Evolutionary conservation across 2,797 vertebrate species (phyloP), one percentile per base, ranked within the genome.

Genomic region (Trematomus bernacchii): DNA sequence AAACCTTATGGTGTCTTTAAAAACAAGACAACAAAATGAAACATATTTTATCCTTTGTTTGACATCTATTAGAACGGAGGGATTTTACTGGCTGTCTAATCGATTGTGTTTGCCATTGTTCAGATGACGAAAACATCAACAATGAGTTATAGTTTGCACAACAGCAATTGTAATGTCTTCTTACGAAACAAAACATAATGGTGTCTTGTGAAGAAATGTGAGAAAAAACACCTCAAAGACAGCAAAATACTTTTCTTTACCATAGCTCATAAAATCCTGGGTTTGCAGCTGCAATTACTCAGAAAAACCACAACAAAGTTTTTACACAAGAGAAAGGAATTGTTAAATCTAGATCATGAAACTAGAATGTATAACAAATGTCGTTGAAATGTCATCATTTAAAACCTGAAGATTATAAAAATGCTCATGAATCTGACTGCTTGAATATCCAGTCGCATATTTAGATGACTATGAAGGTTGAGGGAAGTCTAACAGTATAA

Each of bases 391-490:
- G 37, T 46, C 10, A n/a, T 66, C 9, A 48, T 27, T 42, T 74
- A 14, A 10, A 40, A 33, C 12, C 53, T 43, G 21, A 21, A 18
- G 16, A 66, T 18, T 44, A 16, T 13, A 40, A 15, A 33, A 47
- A 46, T 3, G 8, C 1, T 19, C 18, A 18, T 0, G 16, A 9
- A 33, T 47, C 11, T 4, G 21, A 2, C 15, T 51, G 50, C 14
- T 5, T 14, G 40, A 10, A 4, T 2, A 30, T 44, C 27, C 27
- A 27, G 4, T 27, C 0, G 62, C 46, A 53, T 21, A 40, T 60
- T 66, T 44, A 77, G 37, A 48, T 30, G 46, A 53, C 21, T 53
- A 11, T 67, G 40, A 59, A 33, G 44, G 33, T 33, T 47, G 19
- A 10, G 42, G n/a, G 58, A 23, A 57, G 48, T 46, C 11, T n/a